A percentile compares a stretch with the other conserved stretches of the same genome.
Evolutionary conservation across 2,888 invertebrate species (phyloP).

Genomic region (Hirtodrosophila confusa): DNA sequence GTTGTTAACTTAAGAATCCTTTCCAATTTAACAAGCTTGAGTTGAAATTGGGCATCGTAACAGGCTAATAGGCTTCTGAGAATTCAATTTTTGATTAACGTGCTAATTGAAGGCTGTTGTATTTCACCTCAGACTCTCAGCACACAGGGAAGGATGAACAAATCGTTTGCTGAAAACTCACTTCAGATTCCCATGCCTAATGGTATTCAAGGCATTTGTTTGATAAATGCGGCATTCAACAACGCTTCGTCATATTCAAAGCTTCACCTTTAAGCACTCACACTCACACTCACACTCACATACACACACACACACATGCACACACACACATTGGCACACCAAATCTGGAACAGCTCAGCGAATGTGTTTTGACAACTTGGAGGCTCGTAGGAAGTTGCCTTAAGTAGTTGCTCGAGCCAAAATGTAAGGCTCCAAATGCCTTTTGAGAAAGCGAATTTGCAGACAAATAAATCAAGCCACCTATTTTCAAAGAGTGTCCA

Average conservation of each 20-base stretch:
- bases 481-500: conserved; percentile 74
- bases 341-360: conserved; percentile 56
- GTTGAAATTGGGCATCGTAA: neutral
- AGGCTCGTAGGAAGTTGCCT: conserved; percentile 58
- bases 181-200: conserved; percentile 20
- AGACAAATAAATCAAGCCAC: conserved; percentile 83
- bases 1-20: too few relatives aligned
- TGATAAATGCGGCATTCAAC: conserved; percentile 58
- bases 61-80: neutral
- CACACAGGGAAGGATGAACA: neutral
- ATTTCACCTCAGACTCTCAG: neutral
- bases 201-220: conserved; percentile 45
- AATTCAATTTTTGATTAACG: neutral
- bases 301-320: conserved; percentile 5
- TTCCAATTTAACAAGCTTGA: too few relatives aligned
- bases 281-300: conserved; percentile 8
- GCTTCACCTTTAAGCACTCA: conserved; percentile 17
- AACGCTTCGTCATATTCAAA: conserved; percentile 66
- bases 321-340: conserved; percentile 17
- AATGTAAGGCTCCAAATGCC: conserved; percentile 66
- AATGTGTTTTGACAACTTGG: conserved; percentile 60
- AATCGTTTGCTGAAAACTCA: conserved; percentile 6
- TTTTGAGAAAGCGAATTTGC: conserved; percentile 78
- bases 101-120: neutral
- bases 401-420: conserved; percentile 67